phyloP scores from a whole-genome alignment of 2,888 invertebrate species.

The Pyralis farinalis region DNA sequence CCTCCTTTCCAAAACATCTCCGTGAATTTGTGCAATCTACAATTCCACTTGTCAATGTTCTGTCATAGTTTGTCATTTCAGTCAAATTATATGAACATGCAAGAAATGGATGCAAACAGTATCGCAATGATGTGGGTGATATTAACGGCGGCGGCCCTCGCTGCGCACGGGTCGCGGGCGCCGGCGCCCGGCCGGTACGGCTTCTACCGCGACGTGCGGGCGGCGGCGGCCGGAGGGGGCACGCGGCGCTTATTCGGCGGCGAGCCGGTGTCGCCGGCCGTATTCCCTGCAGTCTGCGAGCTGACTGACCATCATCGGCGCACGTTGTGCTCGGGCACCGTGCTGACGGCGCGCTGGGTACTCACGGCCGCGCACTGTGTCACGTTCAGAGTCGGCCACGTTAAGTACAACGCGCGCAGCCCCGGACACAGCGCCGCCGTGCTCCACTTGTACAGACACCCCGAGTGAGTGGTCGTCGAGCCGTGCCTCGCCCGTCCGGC shows the following conservation, averaged over 20 bases:
- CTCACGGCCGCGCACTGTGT: conserved; percentile 69
- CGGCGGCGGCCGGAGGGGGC: conserved; percentile 5
- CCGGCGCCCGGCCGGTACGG: conserved; percentile 23
- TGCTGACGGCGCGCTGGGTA: conserved; percentile 53
- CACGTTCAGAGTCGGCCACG: conserved; percentile 42
- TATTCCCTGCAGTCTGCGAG: conserved; percentile 44
- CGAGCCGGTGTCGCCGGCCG: conserved; percentile 24
- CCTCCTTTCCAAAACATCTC: no score
- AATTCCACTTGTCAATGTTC: no score
- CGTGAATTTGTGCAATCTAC: no score
- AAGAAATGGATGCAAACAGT: not conserved
- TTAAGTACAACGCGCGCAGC: conserved; percentile 48
- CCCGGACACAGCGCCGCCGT: conserved; percentile 39
- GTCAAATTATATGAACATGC: no score
- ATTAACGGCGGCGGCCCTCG: conserved; percentile 12
- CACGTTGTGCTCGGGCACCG: conserved; percentile 52
- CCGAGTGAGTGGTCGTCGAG: conserved; percentile 30
- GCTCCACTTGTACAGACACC: conserved; percentile 53
- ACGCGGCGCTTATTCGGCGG: conserved; percentile 62
- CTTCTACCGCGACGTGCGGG: conserved; percentile 37
- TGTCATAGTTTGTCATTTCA: no score
- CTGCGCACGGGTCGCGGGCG: conserved; percentile 11
- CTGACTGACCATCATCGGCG: conserved; percentile 52
- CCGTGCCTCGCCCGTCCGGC: not conserved
- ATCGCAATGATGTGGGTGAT: not conserved